phyloP scores from a whole-genome alignment of 1,140 invertebrate species.

The Hypsibius dujardini region DNA sequence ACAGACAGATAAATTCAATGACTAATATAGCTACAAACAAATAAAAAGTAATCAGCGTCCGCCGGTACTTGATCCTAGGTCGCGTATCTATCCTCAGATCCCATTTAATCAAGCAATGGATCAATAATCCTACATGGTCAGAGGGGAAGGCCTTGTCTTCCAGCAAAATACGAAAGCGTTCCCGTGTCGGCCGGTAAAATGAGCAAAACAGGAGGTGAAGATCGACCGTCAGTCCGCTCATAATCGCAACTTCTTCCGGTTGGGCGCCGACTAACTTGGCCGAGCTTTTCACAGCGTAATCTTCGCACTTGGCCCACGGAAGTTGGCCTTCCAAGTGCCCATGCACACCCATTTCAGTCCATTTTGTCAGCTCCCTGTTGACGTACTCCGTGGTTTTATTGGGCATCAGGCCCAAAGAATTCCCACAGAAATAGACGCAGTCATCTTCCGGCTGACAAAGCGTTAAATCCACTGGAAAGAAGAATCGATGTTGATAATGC shows the following conservation, averaged over 20 bases:
- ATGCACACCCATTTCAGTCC: constrained; percentile 36
- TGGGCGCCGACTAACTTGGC: constrained; percentile 36
- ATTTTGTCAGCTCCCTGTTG: constrained; percentile 35
- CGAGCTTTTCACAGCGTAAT: constrained; percentile 31
- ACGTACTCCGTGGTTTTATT: constrained; percentile 31
- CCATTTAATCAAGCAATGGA: not conserved
- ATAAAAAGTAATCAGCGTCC: too few relatives aligned
- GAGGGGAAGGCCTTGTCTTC: constrained; percentile 44
- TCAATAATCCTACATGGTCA: constrained; percentile 37
- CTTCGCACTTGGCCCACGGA: constrained; percentile 38
- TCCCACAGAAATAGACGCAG: constrained; percentile 41
- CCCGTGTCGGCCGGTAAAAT: constrained; percentile 41
- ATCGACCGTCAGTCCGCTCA: constrained; percentile 43
- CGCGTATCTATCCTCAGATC: constrained; percentile 6
- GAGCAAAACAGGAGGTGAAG: constrained; percentile 38
- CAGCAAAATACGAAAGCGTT: constrained; percentile 41
- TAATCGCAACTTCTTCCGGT: constrained; percentile 36
- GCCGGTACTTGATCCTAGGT: too few relatives aligned
- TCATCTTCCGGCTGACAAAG: constrained; percentile 34
- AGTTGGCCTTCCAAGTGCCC: constrained; percentile 35
- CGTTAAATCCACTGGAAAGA: constrained; percentile 29
- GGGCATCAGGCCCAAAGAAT: constrained; percentile 41
- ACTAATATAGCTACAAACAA: too few relatives aligned
- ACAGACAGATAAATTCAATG: too few relatives aligned
- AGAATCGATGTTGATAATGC: not conserved